These are phyloP conservation scores for Thymallus thymallus DNA, from an alignment of 2,113 vertebrate genomes.

Conservation along the genomic window DNA sequence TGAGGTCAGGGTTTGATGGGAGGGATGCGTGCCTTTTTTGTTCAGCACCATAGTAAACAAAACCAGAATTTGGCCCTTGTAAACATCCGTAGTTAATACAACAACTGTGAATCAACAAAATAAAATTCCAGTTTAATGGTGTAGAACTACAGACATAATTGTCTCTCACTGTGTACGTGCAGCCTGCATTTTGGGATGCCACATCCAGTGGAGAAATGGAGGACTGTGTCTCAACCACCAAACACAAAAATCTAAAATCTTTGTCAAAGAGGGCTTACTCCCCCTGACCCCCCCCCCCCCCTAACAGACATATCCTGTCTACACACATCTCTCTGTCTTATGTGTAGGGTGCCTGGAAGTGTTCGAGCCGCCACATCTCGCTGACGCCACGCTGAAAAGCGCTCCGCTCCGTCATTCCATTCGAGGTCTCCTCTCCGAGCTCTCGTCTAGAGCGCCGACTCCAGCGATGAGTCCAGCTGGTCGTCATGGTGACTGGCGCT, in stretches of 20 bases:
- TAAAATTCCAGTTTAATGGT: slow-evolving; percentile 58
- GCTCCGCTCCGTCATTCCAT: neutral
- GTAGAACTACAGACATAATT: slow-evolving; percentile 6
- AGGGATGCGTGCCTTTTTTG: slow-evolving; percentile 46
- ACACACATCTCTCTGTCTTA: slow-evolving; percentile 15
- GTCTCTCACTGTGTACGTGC: slow-evolving; percentile 54
- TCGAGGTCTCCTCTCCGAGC: slow-evolving; percentile 26
- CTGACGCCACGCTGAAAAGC: neutral
- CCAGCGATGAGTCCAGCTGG: slow-evolving; percentile 92
- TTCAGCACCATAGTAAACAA: slow-evolving; percentile 74
- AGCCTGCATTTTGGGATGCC: slow-evolving; percentile 68
- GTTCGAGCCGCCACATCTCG: neutral
- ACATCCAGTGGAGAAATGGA: slow-evolving; percentile 68
- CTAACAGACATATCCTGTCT: slow-evolving; percentile 19
- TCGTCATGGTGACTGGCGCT: slow-evolving; percentile 94
- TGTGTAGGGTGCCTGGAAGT: neutral
- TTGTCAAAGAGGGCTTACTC: slow-evolving; percentile 13
- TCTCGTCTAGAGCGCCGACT: slow-evolving; percentile 85
- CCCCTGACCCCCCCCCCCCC: neutral
- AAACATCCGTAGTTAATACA: slow-evolving; percentile 80
- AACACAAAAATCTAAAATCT: neutral
- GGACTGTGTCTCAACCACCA: slow-evolving; percentile 29
- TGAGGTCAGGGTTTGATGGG: slow-evolving; percentile 70
- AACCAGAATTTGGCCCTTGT: slow-evolving; percentile 71
- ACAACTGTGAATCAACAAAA: slow-evolving; percentile 32